Conservation (phyloP, 2,113 vertebrate species). For the Scopus umbretta region DNA sequence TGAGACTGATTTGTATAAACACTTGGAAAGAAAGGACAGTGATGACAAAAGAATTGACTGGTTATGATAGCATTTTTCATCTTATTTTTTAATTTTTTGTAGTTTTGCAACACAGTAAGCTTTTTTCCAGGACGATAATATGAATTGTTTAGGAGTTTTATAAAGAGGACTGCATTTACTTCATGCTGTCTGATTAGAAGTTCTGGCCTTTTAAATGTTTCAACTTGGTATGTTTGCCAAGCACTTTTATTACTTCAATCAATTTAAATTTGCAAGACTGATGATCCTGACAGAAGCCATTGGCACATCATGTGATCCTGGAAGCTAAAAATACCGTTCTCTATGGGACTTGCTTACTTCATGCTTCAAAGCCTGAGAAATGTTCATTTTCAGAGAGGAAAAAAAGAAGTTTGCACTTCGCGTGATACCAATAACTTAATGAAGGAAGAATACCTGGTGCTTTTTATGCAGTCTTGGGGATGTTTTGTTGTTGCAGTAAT, state of each 20-base stretch:
- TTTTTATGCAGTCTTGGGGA: background rate
- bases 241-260: conserved; percentile 55
- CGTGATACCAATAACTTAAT: background rate
- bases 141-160: background rate
- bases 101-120: background rate
- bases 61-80: no score
- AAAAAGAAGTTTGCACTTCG: background rate
- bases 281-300: conserved; percentile 50
- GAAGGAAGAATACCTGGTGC: background rate
- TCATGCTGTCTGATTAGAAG: conserved; percentile 14
- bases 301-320: conserved; percentile 38
- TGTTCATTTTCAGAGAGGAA: background rate
- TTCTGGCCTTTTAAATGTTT: background rate
- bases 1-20: background rate
- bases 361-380: conserved; percentile 53
- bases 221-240: conserved; percentile 35
- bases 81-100: no score
- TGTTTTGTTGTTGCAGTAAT: background rate
- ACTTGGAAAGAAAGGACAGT: background rate
- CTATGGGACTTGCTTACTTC: conserved; percentile 44
- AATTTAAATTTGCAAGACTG: conserved; percentile 68
- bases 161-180: background rate
- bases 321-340: conserved; percentile 59
- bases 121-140: background rate
- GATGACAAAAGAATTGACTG: background rate